Percentiles rank a stretch among this genome's conserved stretches.
phyloP scores from a whole-genome alignment of 2,888 invertebrate genomes.

The Dexiosoma caninum region DNA sequence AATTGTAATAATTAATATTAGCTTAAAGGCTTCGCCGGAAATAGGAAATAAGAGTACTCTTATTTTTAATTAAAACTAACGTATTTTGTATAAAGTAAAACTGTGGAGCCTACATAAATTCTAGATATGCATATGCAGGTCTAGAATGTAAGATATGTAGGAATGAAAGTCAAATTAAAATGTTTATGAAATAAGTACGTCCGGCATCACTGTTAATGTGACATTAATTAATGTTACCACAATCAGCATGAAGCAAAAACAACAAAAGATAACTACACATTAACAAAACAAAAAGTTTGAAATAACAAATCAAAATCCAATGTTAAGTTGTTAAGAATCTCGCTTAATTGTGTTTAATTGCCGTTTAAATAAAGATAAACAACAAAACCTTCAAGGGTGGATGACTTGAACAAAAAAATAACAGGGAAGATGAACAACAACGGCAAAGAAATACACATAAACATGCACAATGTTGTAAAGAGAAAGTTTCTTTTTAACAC shows the following conservation, averaged over 20 bases:
- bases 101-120: too few species aligned
- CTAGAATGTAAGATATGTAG: too few species aligned
- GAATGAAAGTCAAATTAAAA: too few species aligned
- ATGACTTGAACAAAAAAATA: conserved; percentile 10
- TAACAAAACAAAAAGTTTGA: conserved; percentile 23
- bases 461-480: neutral
- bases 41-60: too few species aligned
- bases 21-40: too few species aligned
- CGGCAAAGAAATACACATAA: neutral
- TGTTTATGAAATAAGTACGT: neutral
- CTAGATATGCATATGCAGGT: too few species aligned
- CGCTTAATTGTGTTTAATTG: conserved; percentile 57
- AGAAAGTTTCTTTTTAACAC: neutral
- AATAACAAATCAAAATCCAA: conserved; percentile 49
- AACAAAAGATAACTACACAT: neutral
- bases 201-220: conserved; percentile 1
- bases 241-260: conserved; percentile 20
- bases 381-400: conserved; percentile 44
- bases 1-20: too few species aligned
- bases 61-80: too few species aligned
- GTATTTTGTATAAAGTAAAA: too few species aligned
- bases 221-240: conserved; percentile 33
- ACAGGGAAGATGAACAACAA: too few species aligned
- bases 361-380: conserved; percentile 46
- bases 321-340: conserved; percentile 43